Percentiles rank a stretch among this genome's conserved stretches.
phyloP scores from a whole-genome alignment of 2,888 invertebrate genomes.

The Dasysyrphus tricinctus region DNA sequence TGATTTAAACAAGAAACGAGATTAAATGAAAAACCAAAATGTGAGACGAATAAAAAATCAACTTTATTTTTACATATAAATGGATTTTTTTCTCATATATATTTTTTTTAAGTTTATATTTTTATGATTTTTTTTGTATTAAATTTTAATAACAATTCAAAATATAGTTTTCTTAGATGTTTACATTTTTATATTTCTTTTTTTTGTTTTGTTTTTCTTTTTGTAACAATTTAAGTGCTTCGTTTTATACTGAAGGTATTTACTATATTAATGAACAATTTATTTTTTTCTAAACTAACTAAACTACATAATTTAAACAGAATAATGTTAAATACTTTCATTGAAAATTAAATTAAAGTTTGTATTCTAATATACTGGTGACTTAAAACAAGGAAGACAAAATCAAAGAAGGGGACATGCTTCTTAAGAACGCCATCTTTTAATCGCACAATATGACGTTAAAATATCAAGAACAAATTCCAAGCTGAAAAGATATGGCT shows the following conservation, averaged over 20 bases:
- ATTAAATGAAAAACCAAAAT: slow-evolving; percentile 51
- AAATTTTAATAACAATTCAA: slow-evolving; percentile 42
- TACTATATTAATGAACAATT: slow-evolving; percentile 24
- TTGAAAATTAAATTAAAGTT: background rate
- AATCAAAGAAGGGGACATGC: background rate
- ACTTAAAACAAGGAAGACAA: background rate
- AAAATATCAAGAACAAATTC: background rate
- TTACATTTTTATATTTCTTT: background rate
- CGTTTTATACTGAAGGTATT: slow-evolving; percentile 44
- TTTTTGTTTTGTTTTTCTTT: background rate
- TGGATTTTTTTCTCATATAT: slow-evolving; percentile 39
- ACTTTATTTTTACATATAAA: slow-evolving; percentile 66
- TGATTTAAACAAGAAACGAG: slow-evolving; percentile 30
- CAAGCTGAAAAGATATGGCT: background rate
- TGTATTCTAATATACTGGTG: background rate
- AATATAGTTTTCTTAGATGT: slow-evolving; percentile 34
- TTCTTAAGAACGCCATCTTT: background rate
- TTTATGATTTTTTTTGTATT: slow-evolving; percentile 30
- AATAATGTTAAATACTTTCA: background rate
- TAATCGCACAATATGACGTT: background rate
- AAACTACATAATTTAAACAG: background rate
- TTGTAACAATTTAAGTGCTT: slow-evolving; percentile 52
- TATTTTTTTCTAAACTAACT: slow-evolving; percentile 9
- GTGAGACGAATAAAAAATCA: slow-evolving; percentile 75
- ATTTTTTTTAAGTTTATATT: slow-evolving; percentile 15